Conservation (phyloP, 1,140 invertebrate species). For the Wasmannia auropunctata region DNA sequence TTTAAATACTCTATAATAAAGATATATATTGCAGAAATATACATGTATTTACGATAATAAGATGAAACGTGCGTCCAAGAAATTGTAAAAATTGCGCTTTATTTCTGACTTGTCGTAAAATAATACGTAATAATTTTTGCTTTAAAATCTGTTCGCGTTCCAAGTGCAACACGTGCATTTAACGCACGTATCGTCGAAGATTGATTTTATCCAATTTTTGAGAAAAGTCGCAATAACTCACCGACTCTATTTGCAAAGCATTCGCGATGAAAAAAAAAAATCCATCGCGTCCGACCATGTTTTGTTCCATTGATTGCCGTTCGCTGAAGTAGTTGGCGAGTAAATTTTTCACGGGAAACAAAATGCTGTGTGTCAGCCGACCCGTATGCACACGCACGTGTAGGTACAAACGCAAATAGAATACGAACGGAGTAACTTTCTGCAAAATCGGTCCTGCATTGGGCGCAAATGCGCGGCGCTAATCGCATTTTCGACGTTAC, state of each 20-base stretch:
- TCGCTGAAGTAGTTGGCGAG: conserved; percentile 10
- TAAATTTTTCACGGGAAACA: conserved; percentile 38
- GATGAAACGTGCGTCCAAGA: neutral
- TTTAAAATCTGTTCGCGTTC: neutral
- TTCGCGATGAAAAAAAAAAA: conserved; percentile 1
- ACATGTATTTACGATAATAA: neutral
- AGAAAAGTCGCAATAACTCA: conserved; percentile 20
- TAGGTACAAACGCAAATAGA: neutral
- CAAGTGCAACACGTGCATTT: neutral
- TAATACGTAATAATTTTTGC: neutral
- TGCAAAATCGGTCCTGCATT: neutral
- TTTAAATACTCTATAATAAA: neutral
- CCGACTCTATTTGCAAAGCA: neutral
- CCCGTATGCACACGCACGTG: neutral
- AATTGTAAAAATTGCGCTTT: neutral
- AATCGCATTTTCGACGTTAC: conserved; percentile 65
- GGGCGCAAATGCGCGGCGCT: conserved; percentile 54
- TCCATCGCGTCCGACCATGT: neutral
- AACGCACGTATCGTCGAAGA: neutral
- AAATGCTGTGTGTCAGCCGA: neutral
- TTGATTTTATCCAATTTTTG: conserved; percentile 20
- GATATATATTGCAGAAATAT: neutral
- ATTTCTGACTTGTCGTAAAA: neutral
- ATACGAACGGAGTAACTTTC: conserved; percentile 13
- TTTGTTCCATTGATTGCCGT: conserved; percentile 43